Percentiles rank a stretch among this genome's conserved stretches.
phyloP scores from a whole-genome alignment of 2,113 vertebrate genomes.

The Pungitius pungitius region DNA sequence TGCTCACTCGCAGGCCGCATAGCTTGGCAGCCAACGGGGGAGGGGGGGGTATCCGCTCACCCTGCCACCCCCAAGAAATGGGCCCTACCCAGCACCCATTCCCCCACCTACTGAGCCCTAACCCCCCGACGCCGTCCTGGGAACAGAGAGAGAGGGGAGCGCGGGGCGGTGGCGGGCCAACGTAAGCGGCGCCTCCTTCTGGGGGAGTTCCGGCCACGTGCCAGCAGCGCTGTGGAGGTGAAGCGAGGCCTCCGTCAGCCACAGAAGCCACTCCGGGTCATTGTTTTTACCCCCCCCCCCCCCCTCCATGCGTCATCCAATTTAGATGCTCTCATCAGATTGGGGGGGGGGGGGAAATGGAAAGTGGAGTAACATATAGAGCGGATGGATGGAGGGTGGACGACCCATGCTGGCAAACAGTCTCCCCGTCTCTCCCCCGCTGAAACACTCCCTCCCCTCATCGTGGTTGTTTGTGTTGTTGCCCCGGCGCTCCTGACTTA shows the following conservation, averaged over 20 bases:
- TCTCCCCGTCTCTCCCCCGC: not conserved
- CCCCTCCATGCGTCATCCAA: slow-evolving; percentile 43
- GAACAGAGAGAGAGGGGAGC: slow-evolving; percentile 56
- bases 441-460: slow-evolving; percentile 32
- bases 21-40: slow-evolving; percentile 82
- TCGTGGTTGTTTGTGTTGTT: slow-evolving; percentile 69
- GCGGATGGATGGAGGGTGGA: not conserved
- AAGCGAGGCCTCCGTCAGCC: slow-evolving; percentile 71
- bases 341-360: slow-evolving; percentile 10
- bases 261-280: slow-evolving; percentile 35
- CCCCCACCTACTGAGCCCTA: slow-evolving; percentile 33
- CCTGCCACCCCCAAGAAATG: slow-evolving; percentile 53
- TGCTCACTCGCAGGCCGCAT: slow-evolving; percentile 85
- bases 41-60: slow-evolving; percentile 57
- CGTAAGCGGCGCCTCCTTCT: slow-evolving; percentile 78
- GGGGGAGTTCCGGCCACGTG: slow-evolving; percentile 81
- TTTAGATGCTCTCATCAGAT: slow-evolving; percentile 80
- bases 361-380: not conserved
- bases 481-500: slow-evolving; percentile 74
- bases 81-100: slow-evolving; percentile 63
- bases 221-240: slow-evolving; percentile 34
- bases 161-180: slow-evolving; percentile 72
- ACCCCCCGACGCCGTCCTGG: slow-evolving; percentile 8
- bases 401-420: slow-evolving; percentile 19
- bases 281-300: not conserved